Percentiles rank a stretch among this genome's conserved stretches.
These are phyloP conservation scores for Bhutanitis thaidina DNA, from an alignment of 2,888 invertebrate species.

Conservation along the genomic window DNA sequence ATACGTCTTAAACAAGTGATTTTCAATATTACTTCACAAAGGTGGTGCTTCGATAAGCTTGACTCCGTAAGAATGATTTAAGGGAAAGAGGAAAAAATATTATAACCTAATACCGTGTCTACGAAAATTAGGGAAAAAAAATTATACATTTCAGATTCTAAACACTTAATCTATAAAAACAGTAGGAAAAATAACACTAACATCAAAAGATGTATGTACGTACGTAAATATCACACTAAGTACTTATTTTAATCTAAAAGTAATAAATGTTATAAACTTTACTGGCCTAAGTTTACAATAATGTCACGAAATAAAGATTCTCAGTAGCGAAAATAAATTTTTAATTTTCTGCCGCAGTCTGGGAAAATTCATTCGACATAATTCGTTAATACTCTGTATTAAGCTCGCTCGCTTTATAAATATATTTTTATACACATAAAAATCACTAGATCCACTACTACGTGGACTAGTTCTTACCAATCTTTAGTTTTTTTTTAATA, in stretches of 20 bases:
- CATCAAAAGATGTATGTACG: constrained; percentile 15
- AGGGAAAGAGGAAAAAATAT: too few species aligned
- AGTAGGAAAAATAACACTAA: constrained; percentile 9
- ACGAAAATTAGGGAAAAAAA: too few species aligned
- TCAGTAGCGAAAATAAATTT: neutral
- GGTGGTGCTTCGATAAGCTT: too few species aligned
- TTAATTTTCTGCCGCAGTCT: neutral
- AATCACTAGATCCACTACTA: too few species aligned
- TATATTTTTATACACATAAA: neutral
- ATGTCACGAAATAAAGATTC: constrained; percentile 33
- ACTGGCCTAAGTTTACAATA: constrained; percentile 54
- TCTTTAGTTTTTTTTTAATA: too few species aligned
- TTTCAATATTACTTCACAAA: too few species aligned
- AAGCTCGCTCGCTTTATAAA: neutral
- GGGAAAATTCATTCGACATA: neutral
- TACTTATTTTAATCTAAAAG: constrained; percentile 16
- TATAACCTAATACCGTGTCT: too few species aligned
- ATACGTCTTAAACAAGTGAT: too few species aligned
- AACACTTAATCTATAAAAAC: constrained; percentile 11
- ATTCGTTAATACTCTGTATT: neutral
- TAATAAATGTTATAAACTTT: constrained; percentile 43
- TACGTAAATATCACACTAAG: constrained; percentile 16
- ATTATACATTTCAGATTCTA: too few species aligned
- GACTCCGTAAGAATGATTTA: too few species aligned
- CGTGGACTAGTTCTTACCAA: too few species aligned